Conservation (phyloP, 2,113 vertebrate species). For the Hippocampus zosterae region DNA sequence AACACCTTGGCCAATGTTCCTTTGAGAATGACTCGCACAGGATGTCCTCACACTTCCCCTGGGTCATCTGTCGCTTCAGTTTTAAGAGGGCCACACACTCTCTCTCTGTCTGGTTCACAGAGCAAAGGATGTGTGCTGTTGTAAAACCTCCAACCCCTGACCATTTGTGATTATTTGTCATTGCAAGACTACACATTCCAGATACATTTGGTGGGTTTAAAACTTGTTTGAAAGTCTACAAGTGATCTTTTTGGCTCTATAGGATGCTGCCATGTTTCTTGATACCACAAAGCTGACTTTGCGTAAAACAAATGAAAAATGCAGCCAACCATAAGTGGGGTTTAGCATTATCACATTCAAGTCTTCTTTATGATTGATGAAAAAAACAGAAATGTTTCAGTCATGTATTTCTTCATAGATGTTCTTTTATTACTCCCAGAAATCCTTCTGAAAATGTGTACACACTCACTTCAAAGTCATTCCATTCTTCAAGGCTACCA, state of each 20-base stretch:
- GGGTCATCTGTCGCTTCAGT: constrained; percentile 50
- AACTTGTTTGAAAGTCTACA: constrained; percentile 13
- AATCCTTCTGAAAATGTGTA: constrained; percentile 28
- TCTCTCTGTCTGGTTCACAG: constrained; percentile 32
- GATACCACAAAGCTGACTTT: constrained; percentile 20
- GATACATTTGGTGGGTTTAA: constrained; percentile 21
- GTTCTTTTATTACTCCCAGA: constrained; percentile 47
- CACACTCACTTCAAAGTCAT: constrained; percentile 51
- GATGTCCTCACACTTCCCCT: constrained; percentile 64
- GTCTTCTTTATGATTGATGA: constrained; percentile 53
- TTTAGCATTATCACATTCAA: constrained; percentile 43
- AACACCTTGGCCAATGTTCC: constrained; percentile 35
- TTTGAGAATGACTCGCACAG: constrained; percentile 63
- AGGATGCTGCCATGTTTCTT: background rate
- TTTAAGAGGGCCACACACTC: constrained; percentile 41
- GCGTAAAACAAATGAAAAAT: constrained; percentile 49
- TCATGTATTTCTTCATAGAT: constrained; percentile 44
- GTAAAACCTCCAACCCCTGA: constrained; percentile 52
- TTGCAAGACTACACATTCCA: constrained; percentile 22
- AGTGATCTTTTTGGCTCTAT: constrained; percentile 20
- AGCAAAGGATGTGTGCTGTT: constrained; percentile 34
- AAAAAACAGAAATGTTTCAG: constrained; percentile 49
- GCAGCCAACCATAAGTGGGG: constrained; percentile 24
- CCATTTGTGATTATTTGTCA: constrained; percentile 53
- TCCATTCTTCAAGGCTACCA: constrained; percentile 34